Percentiles rank a stretch among this genome's conserved stretches.
Evolutionary conservation across 2,797 vertebrate species (phyloP).

Genomic region (Periparus ater): DNA sequence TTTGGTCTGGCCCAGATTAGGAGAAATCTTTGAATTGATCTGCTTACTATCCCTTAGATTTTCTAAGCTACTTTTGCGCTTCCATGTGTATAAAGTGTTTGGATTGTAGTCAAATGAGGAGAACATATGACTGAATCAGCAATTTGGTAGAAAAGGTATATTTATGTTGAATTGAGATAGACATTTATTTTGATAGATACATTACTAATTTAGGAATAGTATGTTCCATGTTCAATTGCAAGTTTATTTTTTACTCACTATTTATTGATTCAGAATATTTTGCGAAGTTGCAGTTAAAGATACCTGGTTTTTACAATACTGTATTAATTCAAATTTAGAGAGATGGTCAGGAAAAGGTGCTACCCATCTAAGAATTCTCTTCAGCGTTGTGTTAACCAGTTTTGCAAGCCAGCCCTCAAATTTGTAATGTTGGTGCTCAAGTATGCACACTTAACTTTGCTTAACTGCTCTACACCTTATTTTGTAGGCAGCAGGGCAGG

Average conservation of each 20-base stretch:
- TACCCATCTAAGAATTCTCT: not conserved
- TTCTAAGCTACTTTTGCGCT: slow-evolving; percentile 24
- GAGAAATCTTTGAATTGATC: slow-evolving; percentile 40
- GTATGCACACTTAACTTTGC: not conserved
- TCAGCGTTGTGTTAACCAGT: not conserved
- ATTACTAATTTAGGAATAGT: not conserved
- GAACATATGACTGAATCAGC: not conserved
- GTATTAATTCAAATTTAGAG: not conserved
- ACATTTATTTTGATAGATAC: not conserved
- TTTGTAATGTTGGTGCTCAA: not conserved
- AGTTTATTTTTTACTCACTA: not conserved
- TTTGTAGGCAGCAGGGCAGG: not conserved
- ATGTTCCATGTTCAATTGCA: not conserved
- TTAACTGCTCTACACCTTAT: not conserved
- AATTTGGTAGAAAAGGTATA: not conserved
- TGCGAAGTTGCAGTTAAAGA: not conserved
- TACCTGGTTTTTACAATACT: not conserved
- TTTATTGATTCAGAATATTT: not conserved
- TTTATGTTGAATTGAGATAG: not conserved
- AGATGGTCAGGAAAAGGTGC: not conserved
- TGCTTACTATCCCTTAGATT: slow-evolving; percentile 29
- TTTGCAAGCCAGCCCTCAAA: not conserved
- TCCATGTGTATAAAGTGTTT: not conserved
- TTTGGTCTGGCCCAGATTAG: not conserved
- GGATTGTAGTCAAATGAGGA: not conserved